Evolutionary conservation across 2,888 invertebrate species (phyloP).

Genomic region (Macaria liturata): DNA sequence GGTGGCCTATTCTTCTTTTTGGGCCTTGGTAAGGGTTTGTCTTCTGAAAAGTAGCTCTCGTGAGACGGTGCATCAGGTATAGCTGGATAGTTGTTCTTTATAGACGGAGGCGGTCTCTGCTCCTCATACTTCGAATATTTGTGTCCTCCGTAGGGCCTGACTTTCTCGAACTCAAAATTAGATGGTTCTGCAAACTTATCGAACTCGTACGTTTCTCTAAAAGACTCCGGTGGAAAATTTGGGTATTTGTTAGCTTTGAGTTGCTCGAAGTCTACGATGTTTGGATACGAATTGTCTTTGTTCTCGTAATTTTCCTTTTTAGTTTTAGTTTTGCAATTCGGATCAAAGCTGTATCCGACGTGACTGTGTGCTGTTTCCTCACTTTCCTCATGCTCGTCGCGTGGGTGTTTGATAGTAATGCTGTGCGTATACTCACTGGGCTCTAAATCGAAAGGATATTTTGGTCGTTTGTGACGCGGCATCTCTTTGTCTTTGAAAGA

Average conservation of each 20-base stretch:
- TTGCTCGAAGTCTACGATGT: conserved; percentile 54
- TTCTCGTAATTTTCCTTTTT: conserved; percentile 55
- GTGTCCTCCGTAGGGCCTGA: conserved; percentile 53
- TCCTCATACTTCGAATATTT: conserved; percentile 61
- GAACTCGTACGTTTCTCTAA: conserved; percentile 59
- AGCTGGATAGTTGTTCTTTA: conserved; percentile 52
- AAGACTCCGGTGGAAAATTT: conserved; percentile 48
- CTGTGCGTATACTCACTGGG: conserved; percentile 71
- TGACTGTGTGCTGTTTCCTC: conserved; percentile 61
- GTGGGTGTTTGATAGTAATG: conserved; percentile 68
- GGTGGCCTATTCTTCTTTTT: conserved; percentile 65
- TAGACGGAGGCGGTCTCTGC: conserved; percentile 44
- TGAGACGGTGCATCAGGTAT: conserved; percentile 55
- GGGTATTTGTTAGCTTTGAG: conserved; percentile 57
- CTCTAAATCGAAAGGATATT: conserved; percentile 61
- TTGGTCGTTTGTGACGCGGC: conserved; percentile 55
- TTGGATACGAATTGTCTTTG: conserved; percentile 52
- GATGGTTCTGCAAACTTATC: conserved; percentile 63
- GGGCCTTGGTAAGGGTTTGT: conserved; percentile 57
- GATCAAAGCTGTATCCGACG: conserved; percentile 63
- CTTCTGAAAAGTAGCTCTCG: conserved; percentile 60
- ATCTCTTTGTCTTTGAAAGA: conserved; percentile 47
- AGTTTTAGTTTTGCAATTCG: conserved; percentile 70
- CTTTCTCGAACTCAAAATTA: conserved; percentile 61
- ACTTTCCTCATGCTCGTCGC: conserved; percentile 53